These are phyloP conservation scores for Drosophila engyochracea DNA, from an alignment of 2,888 invertebrate genomes.

Conservation along the genomic window DNA sequence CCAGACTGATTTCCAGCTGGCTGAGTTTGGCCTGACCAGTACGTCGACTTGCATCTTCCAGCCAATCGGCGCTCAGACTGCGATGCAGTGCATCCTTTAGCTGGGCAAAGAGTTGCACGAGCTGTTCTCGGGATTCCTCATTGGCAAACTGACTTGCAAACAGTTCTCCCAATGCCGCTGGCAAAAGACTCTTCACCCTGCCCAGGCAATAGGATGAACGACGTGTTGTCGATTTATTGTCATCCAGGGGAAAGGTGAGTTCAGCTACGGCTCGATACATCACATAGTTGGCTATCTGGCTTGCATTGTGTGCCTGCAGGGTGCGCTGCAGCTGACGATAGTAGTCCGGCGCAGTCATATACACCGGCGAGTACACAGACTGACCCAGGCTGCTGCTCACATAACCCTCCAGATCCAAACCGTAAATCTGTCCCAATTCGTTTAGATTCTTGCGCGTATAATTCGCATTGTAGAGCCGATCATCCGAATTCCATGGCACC, in stretches of 20 bases:
- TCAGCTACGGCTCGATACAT: conserved; percentile 80
- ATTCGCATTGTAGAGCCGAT: conserved; percentile 46
- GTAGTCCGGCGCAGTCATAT: conserved; percentile 77
- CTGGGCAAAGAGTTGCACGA: conserved; percentile 60
- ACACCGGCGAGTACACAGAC: conserved; percentile 74
- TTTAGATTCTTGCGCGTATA: conserved; percentile 69
- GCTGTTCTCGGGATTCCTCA: conserved; percentile 50
- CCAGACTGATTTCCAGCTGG: conserved; percentile 58
- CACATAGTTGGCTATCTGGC: conserved; percentile 81
- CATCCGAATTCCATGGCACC: conserved; percentile 50
- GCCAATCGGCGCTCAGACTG: conserved; percentile 72
- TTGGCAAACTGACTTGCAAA: conserved; percentile 69
- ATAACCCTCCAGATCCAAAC: conserved; percentile 74
- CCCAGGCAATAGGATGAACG: conserved; percentile 64
- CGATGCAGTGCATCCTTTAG: conserved; percentile 60
- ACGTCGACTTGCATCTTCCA: conserved; percentile 76
- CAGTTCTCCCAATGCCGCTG: conserved; percentile 79
- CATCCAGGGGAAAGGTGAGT: conserved; percentile 59
- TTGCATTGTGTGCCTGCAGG: conserved; percentile 61
- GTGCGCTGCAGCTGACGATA: conserved; percentile 75
- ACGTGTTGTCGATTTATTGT: conserved; percentile 1
- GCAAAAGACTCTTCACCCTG: conserved; percentile 68
- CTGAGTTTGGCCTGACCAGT: conserved; percentile 72
- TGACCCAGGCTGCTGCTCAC: conserved; percentile 71
- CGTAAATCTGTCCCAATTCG: conserved; percentile 62